These are phyloP conservation scores for Hypocryptadius cinnamomeus DNA, from an alignment of 2,113 vertebrate species.

Conservation along the genomic window DNA sequence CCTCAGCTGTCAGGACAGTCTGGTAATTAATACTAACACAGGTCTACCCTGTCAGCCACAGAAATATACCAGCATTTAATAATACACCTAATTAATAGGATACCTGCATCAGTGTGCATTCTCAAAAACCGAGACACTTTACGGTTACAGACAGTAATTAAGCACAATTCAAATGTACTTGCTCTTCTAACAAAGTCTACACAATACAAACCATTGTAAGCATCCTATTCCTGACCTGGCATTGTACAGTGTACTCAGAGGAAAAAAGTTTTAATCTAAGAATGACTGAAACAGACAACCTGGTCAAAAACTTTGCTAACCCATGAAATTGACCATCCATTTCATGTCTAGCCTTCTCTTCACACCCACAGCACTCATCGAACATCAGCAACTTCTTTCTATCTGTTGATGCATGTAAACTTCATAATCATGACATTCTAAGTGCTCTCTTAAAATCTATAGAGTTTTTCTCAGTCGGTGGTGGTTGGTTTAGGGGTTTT, in stretches of 20 bases:
- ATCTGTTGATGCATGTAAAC: background rate
- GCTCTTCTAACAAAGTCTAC: background rate
- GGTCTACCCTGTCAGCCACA: background rate
- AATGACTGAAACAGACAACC: background rate
- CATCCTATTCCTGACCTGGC: background rate
- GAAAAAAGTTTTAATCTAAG: background rate
- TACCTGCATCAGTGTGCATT: background rate
- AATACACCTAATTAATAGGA: background rate
- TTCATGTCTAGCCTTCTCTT: background rate
- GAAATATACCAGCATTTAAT: background rate
- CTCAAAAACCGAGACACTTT: background rate
- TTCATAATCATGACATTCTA: background rate
- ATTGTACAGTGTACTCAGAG: background rate
- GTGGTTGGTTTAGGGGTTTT: accelerated
- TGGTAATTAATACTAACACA: background rate
- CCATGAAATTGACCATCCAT: background rate
- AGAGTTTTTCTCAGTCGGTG: background rate
- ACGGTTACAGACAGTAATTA: background rate
- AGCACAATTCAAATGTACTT: background rate
- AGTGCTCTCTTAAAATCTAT: background rate
- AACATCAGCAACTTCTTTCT: background rate
- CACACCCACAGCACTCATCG: accelerated
- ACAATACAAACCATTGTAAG: background rate
- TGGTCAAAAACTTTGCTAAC: background rate
- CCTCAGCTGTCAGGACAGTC: background rate